Conservation (phyloP, 2,797 vertebrate species). For the Microcaecilia unicolor region DNA sequence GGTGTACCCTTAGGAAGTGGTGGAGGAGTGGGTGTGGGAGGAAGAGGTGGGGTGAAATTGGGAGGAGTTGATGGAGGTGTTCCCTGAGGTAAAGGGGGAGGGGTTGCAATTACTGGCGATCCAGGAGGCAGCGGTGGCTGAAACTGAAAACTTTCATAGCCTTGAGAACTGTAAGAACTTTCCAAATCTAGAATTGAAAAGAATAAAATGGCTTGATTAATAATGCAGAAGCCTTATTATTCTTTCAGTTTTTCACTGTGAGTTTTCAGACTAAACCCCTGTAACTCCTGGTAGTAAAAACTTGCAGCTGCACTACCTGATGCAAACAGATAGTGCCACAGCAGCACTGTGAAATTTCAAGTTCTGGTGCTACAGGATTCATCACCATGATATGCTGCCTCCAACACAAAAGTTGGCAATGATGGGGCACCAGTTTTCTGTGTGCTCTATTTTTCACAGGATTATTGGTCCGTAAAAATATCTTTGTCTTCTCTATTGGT, state of each 20-base stretch:
- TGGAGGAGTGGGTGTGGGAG: constrained; percentile 50
- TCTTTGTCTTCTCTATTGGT: too few relatives aligned
- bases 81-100: constrained; percentile 73
- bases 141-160: constrained; percentile 60
- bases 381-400: too few relatives aligned
- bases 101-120: constrained; percentile 58
- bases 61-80: constrained; percentile 68
- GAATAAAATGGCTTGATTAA: neutral
- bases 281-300: too few relatives aligned
- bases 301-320: too few relatives aligned
- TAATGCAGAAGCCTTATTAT: neutral
- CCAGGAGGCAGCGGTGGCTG: constrained; percentile 77
- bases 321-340: too few relatives aligned
- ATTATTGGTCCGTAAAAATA: too few relatives aligned
- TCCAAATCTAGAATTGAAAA: constrained; percentile 43
- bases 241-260: neutral
- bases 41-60: constrained; percentile 26
- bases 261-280: neutral
- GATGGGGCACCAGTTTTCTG: too few relatives aligned
- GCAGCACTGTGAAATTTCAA: too few relatives aligned
- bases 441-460: too few relatives aligned
- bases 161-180: constrained; percentile 17
- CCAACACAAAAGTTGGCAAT: too few relatives aligned
- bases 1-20: constrained; percentile 75
- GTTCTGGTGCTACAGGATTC: too few relatives aligned